Evolutionary conservation across 2,797 vertebrate genomes (phyloP).

Genomic region (Phyllotis vaccarum): DNA sequence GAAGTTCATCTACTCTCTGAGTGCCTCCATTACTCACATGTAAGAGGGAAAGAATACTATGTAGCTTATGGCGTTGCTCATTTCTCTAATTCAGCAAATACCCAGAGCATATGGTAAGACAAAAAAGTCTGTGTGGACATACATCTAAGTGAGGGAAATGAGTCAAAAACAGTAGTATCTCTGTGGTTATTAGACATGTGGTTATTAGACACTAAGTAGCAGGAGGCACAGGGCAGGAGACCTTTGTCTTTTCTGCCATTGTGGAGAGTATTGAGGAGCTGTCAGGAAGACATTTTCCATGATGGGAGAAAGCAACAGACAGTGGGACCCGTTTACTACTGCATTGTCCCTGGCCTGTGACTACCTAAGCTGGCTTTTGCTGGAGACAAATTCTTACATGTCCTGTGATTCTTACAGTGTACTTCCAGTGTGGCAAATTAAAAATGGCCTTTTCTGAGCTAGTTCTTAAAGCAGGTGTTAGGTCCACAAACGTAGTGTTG

Average conservation of each 20-base stretch:
- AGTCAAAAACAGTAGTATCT: constrained; percentile 15
- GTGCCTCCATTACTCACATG: not conserved
- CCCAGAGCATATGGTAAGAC: constrained; percentile 23
- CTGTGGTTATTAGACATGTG: constrained; percentile 13
- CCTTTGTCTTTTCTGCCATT: not conserved
- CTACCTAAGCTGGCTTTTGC: constrained; percentile 38
- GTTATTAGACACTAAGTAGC: constrained; percentile 17
- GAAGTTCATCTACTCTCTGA: not conserved
- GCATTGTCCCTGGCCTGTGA: constrained; percentile 42
- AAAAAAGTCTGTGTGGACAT: not conserved
- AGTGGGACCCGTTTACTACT: not conserved
- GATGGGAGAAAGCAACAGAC: constrained; percentile 3
- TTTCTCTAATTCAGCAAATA: constrained; percentile 40
- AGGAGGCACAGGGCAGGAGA: not conserved
- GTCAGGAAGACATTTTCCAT: not conserved
- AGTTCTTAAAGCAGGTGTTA: constrained; percentile 48
- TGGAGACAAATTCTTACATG: constrained; percentile 61
- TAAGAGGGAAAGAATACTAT: constrained; percentile 12
- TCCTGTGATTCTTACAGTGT: not conserved
- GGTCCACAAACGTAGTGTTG: constrained; percentile 26
- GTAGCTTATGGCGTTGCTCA: not conserved
- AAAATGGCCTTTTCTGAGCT: constrained; percentile 52
- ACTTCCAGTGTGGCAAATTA: constrained; percentile 46
- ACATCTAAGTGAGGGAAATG: not conserved
- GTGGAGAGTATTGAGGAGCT: too few relatives aligned